Evolutionary conservation across 1,140 invertebrate genomes (phyloP), one percentile per base, ranked within the genome.

Genomic region (Augochlora pura): DNA sequence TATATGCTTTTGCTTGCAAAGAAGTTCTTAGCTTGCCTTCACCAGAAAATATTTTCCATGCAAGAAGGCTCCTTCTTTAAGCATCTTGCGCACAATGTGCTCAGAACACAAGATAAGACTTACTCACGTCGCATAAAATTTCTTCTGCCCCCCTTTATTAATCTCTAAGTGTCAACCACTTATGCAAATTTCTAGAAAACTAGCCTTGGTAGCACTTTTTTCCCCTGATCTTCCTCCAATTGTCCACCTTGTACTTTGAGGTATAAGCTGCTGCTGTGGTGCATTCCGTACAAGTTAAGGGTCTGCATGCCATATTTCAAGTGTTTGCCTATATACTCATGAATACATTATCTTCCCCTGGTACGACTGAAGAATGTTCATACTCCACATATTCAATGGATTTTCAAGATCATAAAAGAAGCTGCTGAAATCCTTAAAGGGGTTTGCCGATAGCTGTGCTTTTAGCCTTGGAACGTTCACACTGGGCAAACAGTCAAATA

Each of bases 271-370:
- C 75, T 64, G 65, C 80, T 65, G 70, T 80, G 69, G 74, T 77
- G 70, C 73, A 86, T 83, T 87, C 80, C 65, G 79, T 86, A 80
- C 25, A 57, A 86, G 85, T 82, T 76, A 89, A 92, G 86, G 80
- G 85, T 81, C 82, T 87, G 84, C 78, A 87, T 81, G 79, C 85
- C 90, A 88, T 87, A 69, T 84, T 87, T 86, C 85, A 85, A 93
- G 91, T 92, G 91, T 91, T 93, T 91, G 81, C 88, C 83, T 85
- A 70, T 91, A 82, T 88, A 84, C 86, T 91, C 88, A 77, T 88
- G 88, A 90, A 93, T 93, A 91, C 73, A 93, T 93, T 93, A 91
- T 86, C 87, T 85, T 89, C 86, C 91, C 89, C 89, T 86, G 80
- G 73, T 80, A 66, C 18, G 57, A 62, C 54, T 66, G 64, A 84